These are phyloP conservation scores for Synergus japonicus DNA, from an alignment of 2,888 invertebrate genomes.

Conservation along the genomic window DNA sequence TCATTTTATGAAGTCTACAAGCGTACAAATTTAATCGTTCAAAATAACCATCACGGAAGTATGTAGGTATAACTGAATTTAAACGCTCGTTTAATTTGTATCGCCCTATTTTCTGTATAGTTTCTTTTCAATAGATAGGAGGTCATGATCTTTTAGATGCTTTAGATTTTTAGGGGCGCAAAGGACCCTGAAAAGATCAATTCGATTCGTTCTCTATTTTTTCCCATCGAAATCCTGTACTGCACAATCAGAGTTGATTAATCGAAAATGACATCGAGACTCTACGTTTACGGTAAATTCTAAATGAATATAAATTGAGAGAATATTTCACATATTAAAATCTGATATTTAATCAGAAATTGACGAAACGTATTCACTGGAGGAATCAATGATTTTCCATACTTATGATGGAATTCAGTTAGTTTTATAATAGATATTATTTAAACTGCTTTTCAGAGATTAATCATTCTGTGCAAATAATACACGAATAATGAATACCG, in stretches of 20 bases:
- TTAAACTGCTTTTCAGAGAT: not conserved
- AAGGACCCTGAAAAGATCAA: slow-evolving; percentile 29
- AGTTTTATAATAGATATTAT: too few species aligned
- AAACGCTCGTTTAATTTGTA: slow-evolving; percentile 13
- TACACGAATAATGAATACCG: not conserved
- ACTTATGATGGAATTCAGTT: not conserved
- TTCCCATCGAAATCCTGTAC: slow-evolving; percentile 9
- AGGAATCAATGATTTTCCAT: too few species aligned
- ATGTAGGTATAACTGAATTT: not conserved
- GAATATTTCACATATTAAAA: not conserved
- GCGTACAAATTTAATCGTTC: too few species aligned
- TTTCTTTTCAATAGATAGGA: slow-evolving; percentile 9
- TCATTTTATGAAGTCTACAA: too few species aligned
- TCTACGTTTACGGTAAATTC: not conserved
- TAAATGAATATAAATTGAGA: not conserved
- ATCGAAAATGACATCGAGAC: slow-evolving; percentile 12
- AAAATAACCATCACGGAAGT: not conserved
- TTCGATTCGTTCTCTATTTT: slow-evolving; percentile 18
- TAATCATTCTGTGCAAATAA: not conserved
- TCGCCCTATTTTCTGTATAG: slow-evolving; percentile 7
- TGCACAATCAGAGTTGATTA: slow-evolving; percentile 10
- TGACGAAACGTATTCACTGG: too few species aligned
- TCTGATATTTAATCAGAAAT: not conserved
- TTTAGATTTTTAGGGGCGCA: not conserved
- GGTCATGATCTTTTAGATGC: slow-evolving; percentile 24